Evolutionary conservation across 2,113 vertebrate genomes (phyloP).

Genomic region (western clawed frog (Xenopus tropicalis)): DNA sequence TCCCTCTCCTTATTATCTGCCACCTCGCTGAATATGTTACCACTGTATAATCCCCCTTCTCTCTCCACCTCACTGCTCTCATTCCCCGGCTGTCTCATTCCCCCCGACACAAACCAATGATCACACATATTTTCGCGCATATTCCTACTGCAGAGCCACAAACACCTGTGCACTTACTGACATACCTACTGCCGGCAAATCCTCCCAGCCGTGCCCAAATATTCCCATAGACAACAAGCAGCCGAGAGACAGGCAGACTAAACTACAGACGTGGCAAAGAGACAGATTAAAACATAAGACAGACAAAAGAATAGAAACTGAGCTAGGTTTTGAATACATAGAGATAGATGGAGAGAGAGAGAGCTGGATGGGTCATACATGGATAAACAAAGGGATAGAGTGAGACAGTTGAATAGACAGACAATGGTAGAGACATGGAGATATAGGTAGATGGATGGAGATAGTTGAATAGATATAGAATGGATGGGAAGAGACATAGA

Average conservation of each 20-base stretch:
- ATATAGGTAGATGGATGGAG: not conserved
- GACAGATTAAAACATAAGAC: no score
- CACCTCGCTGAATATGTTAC: not conserved
- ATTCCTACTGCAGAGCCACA: not conserved
- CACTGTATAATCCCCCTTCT: not conserved
- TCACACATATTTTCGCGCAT: not conserved
- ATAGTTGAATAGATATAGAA: not conserved
- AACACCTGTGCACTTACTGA: not conserved
- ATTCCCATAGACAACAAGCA: no score
- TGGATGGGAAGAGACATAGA: not conserved
- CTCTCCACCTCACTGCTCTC: not conserved
- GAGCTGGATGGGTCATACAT: no score
- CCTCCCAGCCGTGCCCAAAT: not conserved
- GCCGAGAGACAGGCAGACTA: not conserved
- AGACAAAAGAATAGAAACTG: no score
- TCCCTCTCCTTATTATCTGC: not conserved
- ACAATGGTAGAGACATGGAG: no score
- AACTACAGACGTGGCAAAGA: no score
- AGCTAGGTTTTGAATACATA: no score
- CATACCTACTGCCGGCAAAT: not conserved
- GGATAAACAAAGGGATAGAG: no score
- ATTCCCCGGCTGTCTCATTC: not conserved
- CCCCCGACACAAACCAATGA: not conserved
- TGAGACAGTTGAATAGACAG: no score
- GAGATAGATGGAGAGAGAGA: not conserved